Evolutionary conservation across 2,113 vertebrate genomes (phyloP).

Genomic region (Xenopus borealis): DNA sequence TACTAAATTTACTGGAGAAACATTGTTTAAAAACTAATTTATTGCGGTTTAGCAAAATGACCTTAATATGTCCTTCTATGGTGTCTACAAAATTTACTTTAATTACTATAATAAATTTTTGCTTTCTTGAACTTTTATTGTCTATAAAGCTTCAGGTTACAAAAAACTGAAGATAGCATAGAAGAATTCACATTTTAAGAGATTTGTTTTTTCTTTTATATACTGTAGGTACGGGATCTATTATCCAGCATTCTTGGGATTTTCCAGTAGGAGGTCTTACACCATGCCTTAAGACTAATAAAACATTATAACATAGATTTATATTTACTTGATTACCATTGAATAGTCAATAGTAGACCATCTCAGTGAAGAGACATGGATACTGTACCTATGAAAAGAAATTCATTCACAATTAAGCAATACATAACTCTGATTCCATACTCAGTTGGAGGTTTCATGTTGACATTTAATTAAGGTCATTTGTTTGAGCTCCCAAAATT

Average conservation of each 20-base stretch:
- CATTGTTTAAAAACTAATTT: conserved; percentile 21
- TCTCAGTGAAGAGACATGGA: conserved; percentile 31
- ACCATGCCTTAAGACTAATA: too few species aligned
- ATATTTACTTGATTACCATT: too few species aligned
- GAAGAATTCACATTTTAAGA: too few species aligned
- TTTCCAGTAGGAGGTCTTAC: too few species aligned
- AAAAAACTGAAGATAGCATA: background rate
- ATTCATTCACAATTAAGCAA: conserved; percentile 36
- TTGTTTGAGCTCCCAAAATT: conserved; percentile 34
- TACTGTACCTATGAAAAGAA: conserved; percentile 27
- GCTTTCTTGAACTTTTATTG: background rate
- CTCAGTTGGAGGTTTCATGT: conserved; percentile 35
- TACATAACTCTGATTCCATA: conserved; percentile 44
- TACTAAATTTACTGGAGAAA: conserved; percentile 17
- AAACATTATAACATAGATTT: too few species aligned
- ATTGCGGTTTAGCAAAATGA: conserved; percentile 11
- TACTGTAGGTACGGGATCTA: too few species aligned
- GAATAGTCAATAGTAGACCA: conserved; percentile 15
- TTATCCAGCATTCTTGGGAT: too few species aligned
- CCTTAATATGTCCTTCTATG: background rate
- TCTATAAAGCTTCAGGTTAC: background rate
- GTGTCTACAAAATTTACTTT: background rate
- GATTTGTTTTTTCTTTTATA: too few species aligned
- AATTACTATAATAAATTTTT: conserved; percentile 1
- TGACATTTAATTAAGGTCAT: conserved; percentile 34